phyloP scores from a whole-genome alignment of 2,113 vertebrate genomes.

The Picathartes gymnocephalus region DNA sequence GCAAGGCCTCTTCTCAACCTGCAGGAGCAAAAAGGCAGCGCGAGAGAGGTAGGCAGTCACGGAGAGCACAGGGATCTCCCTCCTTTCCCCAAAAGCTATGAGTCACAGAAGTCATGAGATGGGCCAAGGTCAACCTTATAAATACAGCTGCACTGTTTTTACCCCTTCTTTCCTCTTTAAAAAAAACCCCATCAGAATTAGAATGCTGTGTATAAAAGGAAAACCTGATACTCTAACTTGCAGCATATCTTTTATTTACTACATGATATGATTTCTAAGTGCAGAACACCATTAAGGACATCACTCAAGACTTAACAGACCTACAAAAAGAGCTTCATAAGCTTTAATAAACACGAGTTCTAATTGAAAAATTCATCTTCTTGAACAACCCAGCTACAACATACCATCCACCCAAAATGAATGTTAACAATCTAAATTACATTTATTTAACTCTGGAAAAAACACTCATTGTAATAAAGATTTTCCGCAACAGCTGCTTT shows the following conservation, averaged over 20 bases:
- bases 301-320: background rate
- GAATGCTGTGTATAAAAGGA: background rate
- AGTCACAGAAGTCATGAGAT: background rate
- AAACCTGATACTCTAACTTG: background rate
- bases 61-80: fast-evolving
- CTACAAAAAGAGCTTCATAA: background rate
- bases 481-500: slow-evolving; percentile 72
- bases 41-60: background rate
- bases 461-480: slow-evolving; percentile 41
- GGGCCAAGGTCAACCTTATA: background rate
- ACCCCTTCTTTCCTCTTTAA: background rate
- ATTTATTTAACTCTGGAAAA: slow-evolving; percentile 58
- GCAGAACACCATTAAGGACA: background rate
- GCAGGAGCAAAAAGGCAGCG: background rate
- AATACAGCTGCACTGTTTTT: background rate
- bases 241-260: background rate
- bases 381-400: background rate
- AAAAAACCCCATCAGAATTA: background rate
- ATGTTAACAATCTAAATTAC: slow-evolving; percentile 13
- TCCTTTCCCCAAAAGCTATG: background rate
- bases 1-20: background rate
- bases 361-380: background rate
- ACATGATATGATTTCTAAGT: background rate
- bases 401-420: background rate
- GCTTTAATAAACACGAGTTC: background rate